Conservation (phyloP, 53 echinoderm and acorn worm species). For the Echinometra lucunter region DNA sequence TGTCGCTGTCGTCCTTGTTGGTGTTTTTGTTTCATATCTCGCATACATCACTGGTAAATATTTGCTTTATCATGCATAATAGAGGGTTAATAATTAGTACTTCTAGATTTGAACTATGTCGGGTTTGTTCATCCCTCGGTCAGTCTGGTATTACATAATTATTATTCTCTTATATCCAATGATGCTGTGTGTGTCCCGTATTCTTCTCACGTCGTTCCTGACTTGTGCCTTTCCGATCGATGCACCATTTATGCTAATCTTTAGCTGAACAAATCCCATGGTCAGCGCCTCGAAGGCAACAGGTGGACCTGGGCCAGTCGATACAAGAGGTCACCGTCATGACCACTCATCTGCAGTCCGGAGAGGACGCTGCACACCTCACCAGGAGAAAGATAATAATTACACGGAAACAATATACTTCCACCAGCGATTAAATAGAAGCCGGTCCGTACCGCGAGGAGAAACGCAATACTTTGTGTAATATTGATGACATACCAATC, state of each 20-base stretch:
- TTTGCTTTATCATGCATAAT: not conserved
- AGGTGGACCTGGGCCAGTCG: conserved; percentile 63
- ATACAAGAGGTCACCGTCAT: conserved; percentile 56
- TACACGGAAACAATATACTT: conserved; percentile 67
- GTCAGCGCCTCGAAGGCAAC: conserved; percentile 64
- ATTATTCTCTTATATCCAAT: not conserved
- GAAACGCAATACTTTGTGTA: conserved; percentile 74
- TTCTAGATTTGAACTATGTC: not conserved
- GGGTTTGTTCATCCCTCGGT: not conserved
- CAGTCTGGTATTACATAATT: not conserved
- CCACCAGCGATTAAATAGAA: conserved; percentile 45
- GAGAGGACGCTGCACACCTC: conserved; percentile 36
- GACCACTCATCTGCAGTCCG: conserved; percentile 27
- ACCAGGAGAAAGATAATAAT: conserved; percentile 62
- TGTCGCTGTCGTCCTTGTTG: not conserved
- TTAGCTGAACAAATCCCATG: conserved; percentile 58
- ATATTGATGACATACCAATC: conserved; percentile 72
- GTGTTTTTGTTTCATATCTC: not conserved
- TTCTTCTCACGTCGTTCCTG: not conserved
- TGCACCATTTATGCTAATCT: conserved; percentile 65
- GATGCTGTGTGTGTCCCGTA: not conserved
- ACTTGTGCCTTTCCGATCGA: conserved; percentile 50
- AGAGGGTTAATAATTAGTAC: not conserved
- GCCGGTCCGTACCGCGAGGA: conserved; percentile 54
- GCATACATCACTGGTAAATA: not conserved